Percentiles rank a stretch among this genome's conserved stretches.
phyloP scores from a whole-genome alignment of 37 sponge, comb jelly and placozoan species.

The Eunapius fragilis region DNA sequence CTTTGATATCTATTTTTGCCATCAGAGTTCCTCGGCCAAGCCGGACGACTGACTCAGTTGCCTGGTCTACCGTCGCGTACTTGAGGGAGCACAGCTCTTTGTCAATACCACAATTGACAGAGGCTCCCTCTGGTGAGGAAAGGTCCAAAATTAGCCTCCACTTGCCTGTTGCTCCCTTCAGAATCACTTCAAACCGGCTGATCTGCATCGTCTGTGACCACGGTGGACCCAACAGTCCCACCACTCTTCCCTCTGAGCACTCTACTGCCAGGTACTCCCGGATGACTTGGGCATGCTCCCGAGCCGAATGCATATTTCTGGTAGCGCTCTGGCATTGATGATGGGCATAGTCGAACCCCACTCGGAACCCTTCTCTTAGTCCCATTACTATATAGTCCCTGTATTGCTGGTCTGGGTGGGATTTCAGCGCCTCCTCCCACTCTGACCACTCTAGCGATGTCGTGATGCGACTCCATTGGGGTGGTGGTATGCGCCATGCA shows the following conservation, averaged over 20 bases:
- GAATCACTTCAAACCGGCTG: slow-evolving; percentile 40
- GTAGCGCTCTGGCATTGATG: background rate
- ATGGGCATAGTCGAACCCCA: slow-evolving; percentile 4
- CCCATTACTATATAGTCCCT: background rate
- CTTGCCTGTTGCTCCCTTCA: slow-evolving; percentile 5
- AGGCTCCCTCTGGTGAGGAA: slow-evolving; percentile 15
- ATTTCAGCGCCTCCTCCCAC: background rate
- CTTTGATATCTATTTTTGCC: background rate
- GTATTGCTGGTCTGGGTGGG: slow-evolving; percentile 15
- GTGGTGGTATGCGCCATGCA: background rate
- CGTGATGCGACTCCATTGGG: background rate
- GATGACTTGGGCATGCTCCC: slow-evolving; percentile 1
- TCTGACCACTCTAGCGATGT: slow-evolving; percentile 16
- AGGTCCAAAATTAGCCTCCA: slow-evolving; percentile 43
- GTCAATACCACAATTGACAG: slow-evolving; percentile 17
- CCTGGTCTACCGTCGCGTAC: slow-evolving; percentile 12
- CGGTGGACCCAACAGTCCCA: slow-evolving; percentile 12
- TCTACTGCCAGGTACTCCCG: background rate
- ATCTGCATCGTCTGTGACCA: background rate
- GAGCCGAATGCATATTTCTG: slow-evolving; percentile 17
- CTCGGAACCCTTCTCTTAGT: slow-evolving; percentile 15
- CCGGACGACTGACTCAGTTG: background rate
- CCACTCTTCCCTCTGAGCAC: background rate
- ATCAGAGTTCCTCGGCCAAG: background rate
- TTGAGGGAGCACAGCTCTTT: background rate